Conservation (phyloP, 1,140 invertebrate genomes). For the Mylabris phalerata region DNA sequence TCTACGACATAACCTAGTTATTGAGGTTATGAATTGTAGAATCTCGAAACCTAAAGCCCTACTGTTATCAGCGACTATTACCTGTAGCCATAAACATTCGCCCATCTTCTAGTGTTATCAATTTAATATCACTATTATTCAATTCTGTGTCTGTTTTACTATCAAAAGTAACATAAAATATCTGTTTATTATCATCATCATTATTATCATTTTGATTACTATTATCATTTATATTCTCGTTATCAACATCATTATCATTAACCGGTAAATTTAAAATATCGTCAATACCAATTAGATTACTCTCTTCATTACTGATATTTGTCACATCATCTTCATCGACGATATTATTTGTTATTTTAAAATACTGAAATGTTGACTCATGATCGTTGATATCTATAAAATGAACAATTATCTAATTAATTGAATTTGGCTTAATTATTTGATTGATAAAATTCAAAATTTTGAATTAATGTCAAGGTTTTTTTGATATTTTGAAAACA, state of each 20-base stretch:
- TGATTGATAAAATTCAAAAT: neutral
- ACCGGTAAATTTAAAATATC: constrained; percentile 7
- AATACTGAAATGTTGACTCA: constrained; percentile 12
- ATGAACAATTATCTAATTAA: neutral
- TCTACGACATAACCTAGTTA: neutral
- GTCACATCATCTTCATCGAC: no score
- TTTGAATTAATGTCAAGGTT: neutral
- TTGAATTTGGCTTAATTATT: no score
- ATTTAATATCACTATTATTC: constrained; percentile 10
- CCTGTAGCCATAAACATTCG: constrained; percentile 21
- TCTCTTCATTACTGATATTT: constrained; percentile 5
- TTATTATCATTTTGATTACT: neutral
- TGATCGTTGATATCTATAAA: constrained; percentile 14
- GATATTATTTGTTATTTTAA: neutral
- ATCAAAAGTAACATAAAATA: constrained; percentile 22
- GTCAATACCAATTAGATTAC: constrained; percentile 2
- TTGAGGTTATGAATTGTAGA: no score
- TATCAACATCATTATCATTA: neutral
- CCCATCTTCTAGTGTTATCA: constrained; percentile 24
- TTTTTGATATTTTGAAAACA: constrained; percentile 15
- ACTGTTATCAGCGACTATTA: neutral
- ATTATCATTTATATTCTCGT: neutral
- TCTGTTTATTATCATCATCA: constrained; percentile 8
- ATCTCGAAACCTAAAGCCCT: no score
- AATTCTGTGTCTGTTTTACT: constrained; percentile 7